Evolutionary conservation across 2,888 invertebrate species (phyloP), one percentile per base, ranked within the genome.

Genomic region (Pristionchus japonicus): DNA sequence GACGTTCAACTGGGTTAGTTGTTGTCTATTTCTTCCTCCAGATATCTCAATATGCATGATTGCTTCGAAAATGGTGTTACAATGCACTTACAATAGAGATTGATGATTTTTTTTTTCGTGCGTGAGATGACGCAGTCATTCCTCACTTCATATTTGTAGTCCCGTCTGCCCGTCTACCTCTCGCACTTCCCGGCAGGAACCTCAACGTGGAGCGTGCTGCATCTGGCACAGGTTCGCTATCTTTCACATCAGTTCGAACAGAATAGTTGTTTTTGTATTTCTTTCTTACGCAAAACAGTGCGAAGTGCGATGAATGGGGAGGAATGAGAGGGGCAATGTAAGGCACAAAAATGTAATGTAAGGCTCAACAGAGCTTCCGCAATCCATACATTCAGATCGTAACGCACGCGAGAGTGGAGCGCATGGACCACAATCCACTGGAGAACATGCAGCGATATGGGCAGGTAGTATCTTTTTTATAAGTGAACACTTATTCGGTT

Each of bases 361-460:
- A n/a, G n/a, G n/a, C n/a, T n/a, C n/a, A n/a, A n/a, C n/a, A n/a
- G n/a, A n/a, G n/a, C n/a, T n/a, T n/a, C n/a, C n/a, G n/a, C n/a
- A n/a, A n/a, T n/a, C n/a, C n/a, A n/a, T n/a, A n/a, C n/a, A 43
- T 43, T 40, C n/a, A 77, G 77, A 77, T 77, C 11, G 77, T 17
- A 6, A 40, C 43, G 1, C 77, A 27, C 11, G 40, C 3, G 1
- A 40, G 13, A 77, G 47, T 43, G 1, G 77, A 77, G 43, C 43
- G 47, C 77, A 43, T 77, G 43, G 77, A 77, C 43, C 34, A 77
- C 77, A 77, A 47, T 47, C 43, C 77, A n/a, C 23, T 23, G 0
- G 77, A 77, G 20, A 77, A 77, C 43, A 77, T 77, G n/a, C 40
- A 40, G 34, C 23, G 77, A 77, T 77, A 77, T 27, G 77, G 77